These are phyloP conservation scores for Choristoneura rosaceana DNA, from an alignment of 2,888 invertebrate species.

Conservation along the genomic window DNA sequence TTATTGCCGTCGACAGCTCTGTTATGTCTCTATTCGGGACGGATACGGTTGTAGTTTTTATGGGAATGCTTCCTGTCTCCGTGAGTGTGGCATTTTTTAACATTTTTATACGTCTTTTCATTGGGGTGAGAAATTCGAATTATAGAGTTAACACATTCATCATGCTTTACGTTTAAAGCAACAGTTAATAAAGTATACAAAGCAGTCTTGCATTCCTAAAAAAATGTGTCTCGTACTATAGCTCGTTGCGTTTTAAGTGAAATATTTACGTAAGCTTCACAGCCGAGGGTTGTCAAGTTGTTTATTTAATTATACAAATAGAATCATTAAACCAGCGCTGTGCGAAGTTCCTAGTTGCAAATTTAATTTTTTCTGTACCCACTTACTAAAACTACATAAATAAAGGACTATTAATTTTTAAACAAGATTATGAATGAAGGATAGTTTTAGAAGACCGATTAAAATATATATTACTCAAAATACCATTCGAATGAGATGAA, in stretches of 20 bases:
- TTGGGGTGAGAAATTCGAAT: conserved; percentile 69
- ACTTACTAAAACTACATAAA: background rate
- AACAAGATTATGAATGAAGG: background rate
- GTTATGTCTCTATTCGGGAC: conserved; percentile 72
- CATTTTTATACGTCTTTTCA: conserved; percentile 66
- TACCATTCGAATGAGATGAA: too few species aligned
- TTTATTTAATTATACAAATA: background rate
- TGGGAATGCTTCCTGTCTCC: conserved; percentile 71
- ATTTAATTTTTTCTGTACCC: too few species aligned
- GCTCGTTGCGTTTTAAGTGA: background rate
- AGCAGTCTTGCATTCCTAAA: background rate
- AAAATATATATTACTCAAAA: too few species aligned
- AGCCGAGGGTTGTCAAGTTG: background rate
- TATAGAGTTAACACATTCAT: conserved; percentile 55
- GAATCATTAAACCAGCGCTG: background rate
- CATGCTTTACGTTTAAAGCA: conserved; percentile 39
- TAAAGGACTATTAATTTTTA: background rate
- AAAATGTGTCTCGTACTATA: background rate
- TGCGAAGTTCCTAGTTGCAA: too few species aligned
- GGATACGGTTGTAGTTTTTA: conserved; percentile 76
- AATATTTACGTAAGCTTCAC: background rate
- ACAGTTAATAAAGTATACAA: conserved; percentile 9
- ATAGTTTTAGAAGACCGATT: background rate
- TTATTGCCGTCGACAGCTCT: conserved; percentile 59
- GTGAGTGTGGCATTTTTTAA: conserved; percentile 66